Percentiles rank a stretch among this genome's conserved stretches.
Conservation (phyloP, 2,113 vertebrate species). For the Desmodus rotundus region DNA sequence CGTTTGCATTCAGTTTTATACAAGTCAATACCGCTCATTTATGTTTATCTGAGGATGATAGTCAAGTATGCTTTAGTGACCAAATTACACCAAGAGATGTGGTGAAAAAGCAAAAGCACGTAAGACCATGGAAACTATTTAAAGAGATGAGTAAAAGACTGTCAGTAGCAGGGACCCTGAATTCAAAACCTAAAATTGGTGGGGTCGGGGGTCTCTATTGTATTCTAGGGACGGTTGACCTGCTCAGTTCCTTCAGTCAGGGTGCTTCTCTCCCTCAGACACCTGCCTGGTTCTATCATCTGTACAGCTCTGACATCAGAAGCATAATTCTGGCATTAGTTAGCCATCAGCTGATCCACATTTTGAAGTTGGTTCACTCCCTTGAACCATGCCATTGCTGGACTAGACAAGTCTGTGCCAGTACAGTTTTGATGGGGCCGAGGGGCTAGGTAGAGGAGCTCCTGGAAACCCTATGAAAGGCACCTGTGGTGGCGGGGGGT, state of each 20-base stretch:
- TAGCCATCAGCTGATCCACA: background rate
- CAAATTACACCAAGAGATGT: background rate
- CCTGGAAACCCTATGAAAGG: background rate
- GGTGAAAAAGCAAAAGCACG: background rate
- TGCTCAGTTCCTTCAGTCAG: background rate
- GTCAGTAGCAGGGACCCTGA: background rate
- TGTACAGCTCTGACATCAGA: background rate
- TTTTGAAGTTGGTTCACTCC: background rate
- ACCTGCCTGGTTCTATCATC: background rate
- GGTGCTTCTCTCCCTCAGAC: background rate
- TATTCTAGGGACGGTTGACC: background rate
- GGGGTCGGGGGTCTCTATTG: rapidly evolving
- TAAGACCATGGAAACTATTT: background rate
- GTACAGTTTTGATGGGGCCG: background rate
- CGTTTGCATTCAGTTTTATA: background rate
- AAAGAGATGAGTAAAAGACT: background rate
- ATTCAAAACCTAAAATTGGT: background rate
- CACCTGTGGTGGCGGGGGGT: background rate
- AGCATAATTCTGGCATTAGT: background rate
- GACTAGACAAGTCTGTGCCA: background rate
- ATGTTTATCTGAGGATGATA: background rate
- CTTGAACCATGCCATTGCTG: background rate
- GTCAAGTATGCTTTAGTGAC: background rate
- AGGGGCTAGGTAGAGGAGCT: background rate
- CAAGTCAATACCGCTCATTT: background rate